Evolutionary conservation across 2,888 invertebrate species (phyloP), one percentile per base, ranked within the genome.

Genomic region (Shargacucullia verbasci): DNA sequence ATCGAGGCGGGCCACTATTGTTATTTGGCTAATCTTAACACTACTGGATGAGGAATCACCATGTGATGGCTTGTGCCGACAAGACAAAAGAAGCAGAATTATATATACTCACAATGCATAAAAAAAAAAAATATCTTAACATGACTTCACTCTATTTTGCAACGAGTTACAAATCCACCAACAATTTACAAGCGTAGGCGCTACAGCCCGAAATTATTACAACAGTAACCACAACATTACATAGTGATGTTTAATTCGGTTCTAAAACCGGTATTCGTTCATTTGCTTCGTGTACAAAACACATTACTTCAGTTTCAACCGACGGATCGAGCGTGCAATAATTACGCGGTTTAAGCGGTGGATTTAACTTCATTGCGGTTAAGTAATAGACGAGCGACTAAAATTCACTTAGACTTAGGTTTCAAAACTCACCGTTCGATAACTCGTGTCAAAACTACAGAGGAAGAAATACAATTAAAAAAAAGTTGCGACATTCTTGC

Each of bases 251-350:
- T 78, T 81, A 78, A 83, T 77, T 82, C 69, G 68, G 70, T 72
- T 66, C 69, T 73, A 70, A 81, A 68, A 83, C 69, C 68, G 64
- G 80, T 77, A 80, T 74, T 73, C 74, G 75, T 82, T 76, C 83
- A 83, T 88, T 88, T 87, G 81, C 81, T 84, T 79, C 81, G 83
- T 84, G 82, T 83, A 82, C 79, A 70, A 74, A 83, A 82, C 76
- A 81, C 85, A 86, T 91, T 89, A 90, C 85, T 88, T 86, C 83
- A 84, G 88, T 86, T 87, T 83, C 77, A 83, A 82, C 78, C 77
- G 79, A 84, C 80, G 80, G 84, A 84, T 83, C 79, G 81, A 78
- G 87, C 81, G 54, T 69, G 81, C 80, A 80, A 87, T 90, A 90
- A 92, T 91, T 87, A 84, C 77, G 86, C 81, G 89, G 88, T 88